Base-by-base conservation (phyloP, 2,888 invertebrate genomes). In the Ornithoptera alexandrae region DNA sequence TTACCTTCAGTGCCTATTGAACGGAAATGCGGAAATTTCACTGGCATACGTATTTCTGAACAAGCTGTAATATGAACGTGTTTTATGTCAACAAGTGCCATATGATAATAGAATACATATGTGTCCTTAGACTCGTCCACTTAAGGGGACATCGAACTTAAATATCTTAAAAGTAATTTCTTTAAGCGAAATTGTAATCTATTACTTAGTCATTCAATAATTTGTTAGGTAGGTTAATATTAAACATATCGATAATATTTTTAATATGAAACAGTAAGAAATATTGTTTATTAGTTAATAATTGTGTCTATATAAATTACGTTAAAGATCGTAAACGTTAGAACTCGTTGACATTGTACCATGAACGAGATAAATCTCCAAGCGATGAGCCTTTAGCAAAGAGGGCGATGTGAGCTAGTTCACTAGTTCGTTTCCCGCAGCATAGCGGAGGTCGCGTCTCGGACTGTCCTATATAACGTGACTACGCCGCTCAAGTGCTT, bases 401-500 rank as follows among this genome's bases (percentile, higher is more conserved):
- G 65, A 69, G 68, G 67, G 71, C 70, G 67, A 69, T 68, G 67
- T 66, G 36, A 18, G 59, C 22, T 46, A 62, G 60, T 63, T 67
- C 66, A 62, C 63, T 56, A 72, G 70, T 64, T 67, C 71, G 84
- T 82, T 86, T 86, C 86, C 87, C 86, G 85, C 78, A 65, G 73
- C 79, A 81, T 79, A 79, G 76, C 86, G 86, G 88, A 90, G 90
- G 90, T 89, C 90, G 86, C 79, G 76, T 80, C 76, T 71, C 73
- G 68, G 74, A 70, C 80, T 90, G 90, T 85, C 89, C 92, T 92
- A 92, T 92, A 92, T 90, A 91, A 90, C 86, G 82, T 81, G 84
- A 81, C 78, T 81, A 79, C 84, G 79, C 81, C 79, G 84, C 81
- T 78, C 82, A 81, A 85, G 79, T 80, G 85, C 86, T 87, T 90